Percentiles rank a stretch among this genome's conserved stretches.
phyloP scores from a whole-genome alignment of 1,140 invertebrate genomes.

The Habropoda laboriosa region DNA sequence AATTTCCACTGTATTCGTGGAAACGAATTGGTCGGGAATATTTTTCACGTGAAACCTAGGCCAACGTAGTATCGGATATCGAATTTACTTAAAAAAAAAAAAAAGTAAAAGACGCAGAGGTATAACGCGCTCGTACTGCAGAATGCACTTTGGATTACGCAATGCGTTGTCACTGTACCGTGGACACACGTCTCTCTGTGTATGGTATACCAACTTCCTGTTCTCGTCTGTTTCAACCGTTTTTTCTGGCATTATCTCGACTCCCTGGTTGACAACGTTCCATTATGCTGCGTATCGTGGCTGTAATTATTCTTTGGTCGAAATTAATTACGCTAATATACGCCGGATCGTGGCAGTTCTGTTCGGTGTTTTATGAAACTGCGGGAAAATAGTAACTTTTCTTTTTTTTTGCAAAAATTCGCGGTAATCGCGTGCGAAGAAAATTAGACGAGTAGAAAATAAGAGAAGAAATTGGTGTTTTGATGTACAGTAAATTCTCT shows the following conservation, averaged over 20 bases:
- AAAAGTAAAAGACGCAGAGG: not conserved
- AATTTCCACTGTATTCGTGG: not conserved
- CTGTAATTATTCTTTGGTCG: constrained; percentile 2
- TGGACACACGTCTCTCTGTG: constrained; percentile 3
- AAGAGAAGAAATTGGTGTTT: no score
- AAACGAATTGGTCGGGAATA: not conserved
- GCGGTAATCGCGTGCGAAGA: no score
- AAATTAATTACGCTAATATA: constrained; percentile 7
- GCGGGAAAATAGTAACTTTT: no score
- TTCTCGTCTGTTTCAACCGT: constrained; percentile 18
- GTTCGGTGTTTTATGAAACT: no score
- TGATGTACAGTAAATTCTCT: no score
- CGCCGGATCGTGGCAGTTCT: not conserved
- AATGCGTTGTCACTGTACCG: constrained; percentile 26
- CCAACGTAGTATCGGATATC: no score
- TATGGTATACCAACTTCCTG: constrained; percentile 25
- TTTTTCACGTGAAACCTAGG: not conserved
- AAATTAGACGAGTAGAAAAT: no score
- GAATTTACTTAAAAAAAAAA: not conserved
- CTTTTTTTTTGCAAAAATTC: no score
- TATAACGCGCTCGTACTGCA: not conserved
- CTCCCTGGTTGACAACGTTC: constrained; percentile 26
- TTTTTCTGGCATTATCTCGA: constrained; percentile 36
- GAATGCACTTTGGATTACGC: constrained; percentile 30
- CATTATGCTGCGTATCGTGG: constrained; percentile 18